These are phyloP conservation scores for Cactoblastis cactorum DNA, from an alignment of 2,888 invertebrate genomes.

Conservation along the genomic window DNA sequence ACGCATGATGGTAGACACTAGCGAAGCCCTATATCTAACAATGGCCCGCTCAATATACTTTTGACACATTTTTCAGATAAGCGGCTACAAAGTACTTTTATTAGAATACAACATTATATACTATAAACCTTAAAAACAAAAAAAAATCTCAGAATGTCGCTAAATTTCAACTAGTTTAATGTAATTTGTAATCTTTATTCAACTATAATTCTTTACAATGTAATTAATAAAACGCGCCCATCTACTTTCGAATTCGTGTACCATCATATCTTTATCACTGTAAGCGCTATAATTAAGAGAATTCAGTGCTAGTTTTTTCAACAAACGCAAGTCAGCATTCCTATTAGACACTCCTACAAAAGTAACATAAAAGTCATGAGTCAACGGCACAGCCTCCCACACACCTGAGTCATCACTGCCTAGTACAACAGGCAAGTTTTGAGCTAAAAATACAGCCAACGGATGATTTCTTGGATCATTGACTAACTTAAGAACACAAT, in stretches of 20 bases:
- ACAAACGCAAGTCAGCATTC: slow-evolving; percentile 82
- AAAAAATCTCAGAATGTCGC: neutral
- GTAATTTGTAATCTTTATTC: neutral
- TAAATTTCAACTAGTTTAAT: neutral
- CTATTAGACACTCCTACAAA: slow-evolving; percentile 87
- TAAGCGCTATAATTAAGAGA: slow-evolving; percentile 85
- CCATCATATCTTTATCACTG: slow-evolving; percentile 52
- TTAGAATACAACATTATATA: too few species aligned
- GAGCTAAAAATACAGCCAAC: slow-evolving; percentile 80
- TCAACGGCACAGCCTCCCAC: slow-evolving; percentile 85
- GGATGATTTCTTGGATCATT: slow-evolving; percentile 89
- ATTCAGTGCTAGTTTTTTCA: slow-evolving; percentile 87
- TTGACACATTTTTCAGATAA: too few species aligned
- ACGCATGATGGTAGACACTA: too few species aligned
- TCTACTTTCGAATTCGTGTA: slow-evolving; percentile 58
- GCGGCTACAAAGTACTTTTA: too few species aligned
- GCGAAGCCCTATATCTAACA: too few species aligned
- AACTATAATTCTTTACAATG: slow-evolving; percentile 5
- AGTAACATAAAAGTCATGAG: slow-evolving; percentile 86
- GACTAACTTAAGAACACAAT: slow-evolving; percentile 85
- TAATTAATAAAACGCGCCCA: slow-evolving; percentile 61
- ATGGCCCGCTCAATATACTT: too few species aligned
- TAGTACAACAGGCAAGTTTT: slow-evolving; percentile 84
- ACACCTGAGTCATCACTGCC: slow-evolving; percentile 89
- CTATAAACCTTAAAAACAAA: too few species aligned